These are phyloP conservation scores for Takifugu flavidus DNA, from an alignment of 2,113 vertebrate genomes.

Conservation along the genomic window DNA sequence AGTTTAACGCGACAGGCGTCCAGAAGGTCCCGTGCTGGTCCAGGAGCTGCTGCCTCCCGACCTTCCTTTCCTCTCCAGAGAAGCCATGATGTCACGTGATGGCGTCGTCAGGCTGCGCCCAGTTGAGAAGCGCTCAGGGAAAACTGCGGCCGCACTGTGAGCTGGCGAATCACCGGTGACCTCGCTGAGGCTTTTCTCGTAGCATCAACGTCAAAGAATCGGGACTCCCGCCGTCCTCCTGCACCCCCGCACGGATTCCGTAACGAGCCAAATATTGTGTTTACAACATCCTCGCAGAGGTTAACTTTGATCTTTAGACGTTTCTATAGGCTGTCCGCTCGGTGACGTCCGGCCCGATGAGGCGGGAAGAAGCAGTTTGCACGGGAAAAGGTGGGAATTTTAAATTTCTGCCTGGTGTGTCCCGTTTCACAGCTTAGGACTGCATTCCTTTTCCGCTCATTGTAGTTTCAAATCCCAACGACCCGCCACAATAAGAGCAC, in stretches of 20 bases:
- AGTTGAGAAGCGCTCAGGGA: slow-evolving; percentile 77
- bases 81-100: slow-evolving; percentile 65
- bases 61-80: slow-evolving; percentile 10
- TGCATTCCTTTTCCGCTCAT: too few relatives aligned
- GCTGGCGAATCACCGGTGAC: slow-evolving; percentile 21
- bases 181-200: slow-evolving; percentile 1
- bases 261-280: too few relatives aligned
- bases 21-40: neutral
- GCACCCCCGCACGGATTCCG: too few relatives aligned
- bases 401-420: too few relatives aligned
- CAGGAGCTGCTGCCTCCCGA: slow-evolving; percentile 5
- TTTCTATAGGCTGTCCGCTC: neutral
- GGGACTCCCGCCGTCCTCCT: neutral
- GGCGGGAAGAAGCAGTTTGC: too few relatives aligned
- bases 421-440: too few relatives aligned
- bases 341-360: neutral
- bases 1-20: slow-evolving; percentile 5
- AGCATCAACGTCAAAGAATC: slow-evolving; percentile 27
- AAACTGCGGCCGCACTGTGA: slow-evolving; percentile 68
- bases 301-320: too few relatives aligned
- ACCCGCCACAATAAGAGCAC: too few relatives aligned
- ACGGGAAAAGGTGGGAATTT: too few relatives aligned
- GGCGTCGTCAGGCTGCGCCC: slow-evolving; percentile 48
- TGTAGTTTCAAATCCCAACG: too few relatives aligned
- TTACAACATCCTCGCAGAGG: too few relatives aligned